A percentile compares a stretch with the other conserved stretches of the same genome.
Conservation (phyloP, 1,140 invertebrate species). For the Penaeus vannamei region DNA sequence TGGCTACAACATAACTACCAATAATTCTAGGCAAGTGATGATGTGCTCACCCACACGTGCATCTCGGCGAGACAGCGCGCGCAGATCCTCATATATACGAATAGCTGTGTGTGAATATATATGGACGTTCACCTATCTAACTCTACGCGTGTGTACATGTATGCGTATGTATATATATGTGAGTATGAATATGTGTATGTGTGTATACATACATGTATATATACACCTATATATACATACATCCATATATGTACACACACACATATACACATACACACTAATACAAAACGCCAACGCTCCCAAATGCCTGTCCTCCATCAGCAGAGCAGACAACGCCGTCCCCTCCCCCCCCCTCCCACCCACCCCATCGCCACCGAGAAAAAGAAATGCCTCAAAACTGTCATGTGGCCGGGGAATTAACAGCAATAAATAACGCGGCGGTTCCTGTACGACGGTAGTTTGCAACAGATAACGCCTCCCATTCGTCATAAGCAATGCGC, state of each 20-base stretch:
- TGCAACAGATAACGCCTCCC: slow-evolving; percentile 27
- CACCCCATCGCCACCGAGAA: not conserved
- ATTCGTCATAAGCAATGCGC: slow-evolving; percentile 47
- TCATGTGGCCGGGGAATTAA: slow-evolving; percentile 17
- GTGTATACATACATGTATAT: not conserved
- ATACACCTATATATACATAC: too few species aligned
- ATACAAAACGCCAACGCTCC: too few species aligned
- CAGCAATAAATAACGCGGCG: slow-evolving; percentile 12
- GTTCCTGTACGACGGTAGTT: slow-evolving; percentile 10
- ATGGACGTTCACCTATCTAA: not conserved
- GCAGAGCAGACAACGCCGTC: too few species aligned
- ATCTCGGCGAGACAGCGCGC: too few species aligned
- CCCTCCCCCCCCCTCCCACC: not conserved
- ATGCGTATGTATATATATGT: not conserved
- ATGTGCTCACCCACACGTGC: too few species aligned
- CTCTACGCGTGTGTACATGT: not conserved
- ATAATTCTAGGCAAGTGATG: too few species aligned
- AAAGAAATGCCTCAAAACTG: slow-evolving; percentile 13
- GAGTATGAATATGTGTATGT: not conserved
- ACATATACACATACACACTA: too few species aligned
- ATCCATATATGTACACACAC: too few species aligned
- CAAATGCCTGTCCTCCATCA: too few species aligned
- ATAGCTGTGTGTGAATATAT: too few species aligned
- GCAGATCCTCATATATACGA: too few species aligned
- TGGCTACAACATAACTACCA: too few species aligned